A percentile compares a stretch with the other conserved stretches of the same genome.
phyloP scores from a whole-genome alignment of 2,888 invertebrate genomes.

The Salticus scenicus region DNA sequence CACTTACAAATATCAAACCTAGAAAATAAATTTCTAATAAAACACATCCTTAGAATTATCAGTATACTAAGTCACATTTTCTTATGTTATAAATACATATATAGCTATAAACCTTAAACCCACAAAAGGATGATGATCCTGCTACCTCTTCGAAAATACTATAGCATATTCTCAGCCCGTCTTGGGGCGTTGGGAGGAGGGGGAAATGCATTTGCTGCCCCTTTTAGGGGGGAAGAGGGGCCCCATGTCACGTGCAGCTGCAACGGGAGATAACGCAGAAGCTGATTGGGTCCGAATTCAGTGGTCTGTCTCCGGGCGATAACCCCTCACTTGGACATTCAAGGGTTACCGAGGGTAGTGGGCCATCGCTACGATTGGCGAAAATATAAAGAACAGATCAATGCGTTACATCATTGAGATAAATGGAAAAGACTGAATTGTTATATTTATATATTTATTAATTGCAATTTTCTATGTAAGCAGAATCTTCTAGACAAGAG shows the following conservation, averaged over 20 bases:
- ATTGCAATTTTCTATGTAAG: too few relatives aligned
- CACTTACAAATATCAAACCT: too few relatives aligned
- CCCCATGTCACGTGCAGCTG: constrained; percentile 61
- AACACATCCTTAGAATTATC: too few relatives aligned
- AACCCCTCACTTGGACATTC: constrained; percentile 33
- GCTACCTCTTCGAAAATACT: not conserved
- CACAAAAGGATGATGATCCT: not conserved
- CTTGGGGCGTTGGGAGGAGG: not conserved
- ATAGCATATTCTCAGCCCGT: not conserved
- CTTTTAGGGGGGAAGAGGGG: constrained; percentile 13
- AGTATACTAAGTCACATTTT: too few relatives aligned
- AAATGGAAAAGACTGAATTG: too few relatives aligned
- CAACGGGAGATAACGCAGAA: constrained; percentile 59
- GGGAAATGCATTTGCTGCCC: not conserved
- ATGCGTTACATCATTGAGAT: too few relatives aligned
- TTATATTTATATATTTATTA: too few relatives aligned
- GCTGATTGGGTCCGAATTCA: constrained; percentile 65
- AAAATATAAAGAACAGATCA: not conserved
- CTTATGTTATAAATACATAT: too few relatives aligned
- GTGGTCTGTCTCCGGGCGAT: constrained; percentile 60
- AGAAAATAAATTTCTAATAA: too few relatives aligned
- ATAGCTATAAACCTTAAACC: not conserved
- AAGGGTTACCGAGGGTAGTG: constrained; percentile 2
- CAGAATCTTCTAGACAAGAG: too few relatives aligned
- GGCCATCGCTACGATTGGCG: constrained; percentile 3